A percentile compares a stretch with the other conserved stretches of the same genome.
Evolutionary conservation across 2,797 vertebrate genomes (phyloP).

Genomic region (Rhinella marina): DNA sequence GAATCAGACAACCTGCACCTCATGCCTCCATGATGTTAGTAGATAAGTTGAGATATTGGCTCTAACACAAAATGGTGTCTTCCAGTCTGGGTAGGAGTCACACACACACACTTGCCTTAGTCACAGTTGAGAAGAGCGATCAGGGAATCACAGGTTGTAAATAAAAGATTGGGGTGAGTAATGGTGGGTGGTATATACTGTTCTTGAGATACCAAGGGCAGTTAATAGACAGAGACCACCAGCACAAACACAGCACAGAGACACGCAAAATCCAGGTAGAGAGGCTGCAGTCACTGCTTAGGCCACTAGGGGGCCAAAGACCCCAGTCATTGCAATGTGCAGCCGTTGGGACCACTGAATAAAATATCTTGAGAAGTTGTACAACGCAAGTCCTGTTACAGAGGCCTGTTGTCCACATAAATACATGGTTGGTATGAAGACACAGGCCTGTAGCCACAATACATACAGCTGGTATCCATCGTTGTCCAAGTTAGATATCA

Average conservation of each 20-base stretch:
- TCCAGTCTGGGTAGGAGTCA: not conserved
- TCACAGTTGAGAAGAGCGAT: not conserved
- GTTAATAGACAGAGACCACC: slow-evolving; percentile 59
- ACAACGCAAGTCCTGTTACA: slow-evolving; percentile 23
- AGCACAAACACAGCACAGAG: slow-evolving; percentile 61
- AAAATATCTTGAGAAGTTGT: slow-evolving; percentile 27
- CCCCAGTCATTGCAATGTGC: slow-evolving; percentile 44
- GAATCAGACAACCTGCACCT: not conserved
- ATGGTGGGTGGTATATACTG: slow-evolving; percentile 27
- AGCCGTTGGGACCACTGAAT: slow-evolving; percentile 3
- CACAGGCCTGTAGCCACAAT: slow-evolving; percentile 24
- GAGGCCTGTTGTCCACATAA: slow-evolving; percentile 26
- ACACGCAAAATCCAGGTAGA: slow-evolving; percentile 58
- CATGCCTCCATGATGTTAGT: not conserved
- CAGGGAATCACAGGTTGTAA: not conserved
- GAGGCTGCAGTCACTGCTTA: slow-evolving; percentile 45
- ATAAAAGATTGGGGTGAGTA: slow-evolving; percentile 17
- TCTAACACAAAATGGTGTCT: not conserved
- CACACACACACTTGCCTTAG: slow-evolving; percentile 18
- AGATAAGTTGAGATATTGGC: not conserved
- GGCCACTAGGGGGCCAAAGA: slow-evolving; percentile 36
- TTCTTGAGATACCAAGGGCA: slow-evolving; percentile 53
- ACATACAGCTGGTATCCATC: slow-evolving; percentile 27
- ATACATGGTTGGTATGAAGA: slow-evolving; percentile 37
- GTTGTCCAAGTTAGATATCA: slow-evolving; percentile 36